These are phyloP conservation scores for Carapus acus DNA, from an alignment of 2,797 vertebrate species.

Conservation along the genomic window DNA sequence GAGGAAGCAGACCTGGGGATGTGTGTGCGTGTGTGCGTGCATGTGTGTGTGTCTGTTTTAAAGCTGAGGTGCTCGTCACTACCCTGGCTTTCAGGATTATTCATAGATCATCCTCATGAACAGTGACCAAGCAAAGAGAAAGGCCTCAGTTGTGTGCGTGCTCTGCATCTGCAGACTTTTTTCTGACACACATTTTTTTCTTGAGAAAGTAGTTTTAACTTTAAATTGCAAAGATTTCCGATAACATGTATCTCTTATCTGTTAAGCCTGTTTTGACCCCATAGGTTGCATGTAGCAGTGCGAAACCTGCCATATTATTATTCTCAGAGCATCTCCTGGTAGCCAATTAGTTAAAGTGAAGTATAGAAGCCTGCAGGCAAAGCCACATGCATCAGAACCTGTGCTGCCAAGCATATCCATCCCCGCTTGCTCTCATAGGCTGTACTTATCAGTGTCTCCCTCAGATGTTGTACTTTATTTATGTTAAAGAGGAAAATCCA, in stretches of 20 bases:
- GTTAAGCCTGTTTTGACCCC: conserved; percentile 8
- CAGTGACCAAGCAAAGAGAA: conserved; percentile 46
- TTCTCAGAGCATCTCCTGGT: conserved; percentile 58
- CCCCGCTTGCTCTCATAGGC: conserved; percentile 45
- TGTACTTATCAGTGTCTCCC: conserved; percentile 41
- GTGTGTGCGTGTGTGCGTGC: conserved; percentile 32
- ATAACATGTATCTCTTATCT: background rate
- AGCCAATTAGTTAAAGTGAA: conserved; percentile 60
- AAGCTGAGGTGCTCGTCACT: conserved; percentile 49
- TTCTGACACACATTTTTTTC: conserved; percentile 10
- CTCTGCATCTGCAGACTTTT: conserved; percentile 24
- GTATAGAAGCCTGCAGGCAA: conserved; percentile 54
- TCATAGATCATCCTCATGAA: conserved; percentile 40
- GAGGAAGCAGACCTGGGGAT: conserved; percentile 59
- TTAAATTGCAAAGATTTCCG: conserved; percentile 3
- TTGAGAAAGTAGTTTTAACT: conserved; percentile 24
- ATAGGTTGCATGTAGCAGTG: conserved; percentile 24
- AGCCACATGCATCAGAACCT: conserved; percentile 40
- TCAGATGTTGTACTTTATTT: conserved; percentile 24
- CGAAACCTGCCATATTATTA: conserved; percentile 31
- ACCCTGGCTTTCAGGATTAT: conserved; percentile 47
- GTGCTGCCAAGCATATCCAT: conserved; percentile 50
- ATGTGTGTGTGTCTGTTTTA: conserved; percentile 42
- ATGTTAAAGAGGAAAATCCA: conserved; percentile 23
- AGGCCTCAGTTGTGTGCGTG: conserved; percentile 49